A percentile compares a stretch with the other conserved stretches of the same genome.
Conservation (phyloP, 2,888 invertebrate genomes). For the Ferrisia virgata region DNA sequence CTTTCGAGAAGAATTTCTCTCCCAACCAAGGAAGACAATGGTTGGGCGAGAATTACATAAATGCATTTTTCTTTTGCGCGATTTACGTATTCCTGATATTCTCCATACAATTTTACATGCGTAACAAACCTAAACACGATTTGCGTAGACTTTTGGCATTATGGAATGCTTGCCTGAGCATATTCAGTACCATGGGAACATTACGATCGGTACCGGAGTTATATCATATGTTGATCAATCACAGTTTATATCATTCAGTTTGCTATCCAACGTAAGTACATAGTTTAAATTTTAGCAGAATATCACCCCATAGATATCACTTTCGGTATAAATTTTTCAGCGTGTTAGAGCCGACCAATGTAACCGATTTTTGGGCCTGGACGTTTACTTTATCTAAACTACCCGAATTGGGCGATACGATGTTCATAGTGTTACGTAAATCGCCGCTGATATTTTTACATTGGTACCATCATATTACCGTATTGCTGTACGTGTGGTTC, state of each 20-base stretch:
- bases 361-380: background rate
- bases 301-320: background rate
- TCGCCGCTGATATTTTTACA: slow-evolving; percentile 91
- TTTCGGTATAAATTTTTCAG: background rate
- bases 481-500: slow-evolving; percentile 90
- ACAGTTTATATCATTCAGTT: slow-evolving; percentile 92
- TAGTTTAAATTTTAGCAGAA: background rate
- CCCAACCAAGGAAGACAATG: slow-evolving; percentile 83
- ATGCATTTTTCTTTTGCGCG: slow-evolving; percentile 83
- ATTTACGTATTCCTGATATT: slow-evolving; percentile 92
- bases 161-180: slow-evolving; percentile 89
- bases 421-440: slow-evolving; percentile 89
- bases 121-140: slow-evolving; percentile 83
- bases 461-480: slow-evolving; percentile 97
- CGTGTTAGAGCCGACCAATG: background rate
- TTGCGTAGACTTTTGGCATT: slow-evolving; percentile 78
- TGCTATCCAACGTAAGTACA: slow-evolving; percentile 78
- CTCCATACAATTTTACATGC: slow-evolving; percentile 91
- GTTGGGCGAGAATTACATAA: slow-evolving; percentile 96
- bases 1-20: slow-evolving; percentile 92
- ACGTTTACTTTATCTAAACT: slow-evolving; percentile 76
- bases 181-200: slow-evolving; percentile 92
- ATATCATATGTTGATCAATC: slow-evolving; percentile 78
- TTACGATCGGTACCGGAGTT: slow-evolving; percentile 91
- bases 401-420: slow-evolving; percentile 92